Evolutionary conservation across 2,888 invertebrate genomes (phyloP), one percentile per base, ranked within the genome.

Genomic region (Rhodophaea formosa): DNA sequence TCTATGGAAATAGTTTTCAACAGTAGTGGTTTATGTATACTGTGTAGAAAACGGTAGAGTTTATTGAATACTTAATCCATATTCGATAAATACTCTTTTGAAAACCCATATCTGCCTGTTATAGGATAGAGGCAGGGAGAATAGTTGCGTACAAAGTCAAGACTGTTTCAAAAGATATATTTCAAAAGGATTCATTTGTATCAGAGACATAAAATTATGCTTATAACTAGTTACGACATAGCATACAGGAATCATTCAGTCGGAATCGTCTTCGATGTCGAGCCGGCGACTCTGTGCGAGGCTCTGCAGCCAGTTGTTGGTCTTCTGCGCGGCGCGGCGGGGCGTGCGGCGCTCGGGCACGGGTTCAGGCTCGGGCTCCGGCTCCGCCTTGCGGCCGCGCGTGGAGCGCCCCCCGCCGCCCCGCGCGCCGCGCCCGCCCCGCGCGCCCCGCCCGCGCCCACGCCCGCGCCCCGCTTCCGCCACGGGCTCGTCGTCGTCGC

Each of bases 221-320:
- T 46, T 46, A 29, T 3, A 8, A 23, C 12, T n/a, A 29, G 8
- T 1, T 49, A 15, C 23, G 46, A 23, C 46, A n/a, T 17, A 29
- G 29, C 8, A 3, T 30, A 30, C 15, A 15, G 49, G 51, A 39
- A 51, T 51, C 15, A 16, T 51, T 51, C 71, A 88, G 63, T 88
- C 87, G 0, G 87, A 88, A 55, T 84, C 75, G 12, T 86, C 88
- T n/a, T 86, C 88, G 15, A 87, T 86, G 47, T 86, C 88, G 0
- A 81, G 80, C 0, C 79, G 73, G 30, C 80, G 77, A 7, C 80
- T 79, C 61, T 61, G 69, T 7, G 75, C 72, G 8, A 82, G 68
- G 60, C 67, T 83, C 63, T 87, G 84, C 51, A 87, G 71, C 86
- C 82, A 84, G n/a, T 78, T 72, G 44, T 70, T 70, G 8, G 80